Percentiles rank a stretch among this genome's conserved stretches.
Evolutionary conservation across 1,140 invertebrate genomes (phyloP).

Genomic region (Cydia pomonella): DNA sequence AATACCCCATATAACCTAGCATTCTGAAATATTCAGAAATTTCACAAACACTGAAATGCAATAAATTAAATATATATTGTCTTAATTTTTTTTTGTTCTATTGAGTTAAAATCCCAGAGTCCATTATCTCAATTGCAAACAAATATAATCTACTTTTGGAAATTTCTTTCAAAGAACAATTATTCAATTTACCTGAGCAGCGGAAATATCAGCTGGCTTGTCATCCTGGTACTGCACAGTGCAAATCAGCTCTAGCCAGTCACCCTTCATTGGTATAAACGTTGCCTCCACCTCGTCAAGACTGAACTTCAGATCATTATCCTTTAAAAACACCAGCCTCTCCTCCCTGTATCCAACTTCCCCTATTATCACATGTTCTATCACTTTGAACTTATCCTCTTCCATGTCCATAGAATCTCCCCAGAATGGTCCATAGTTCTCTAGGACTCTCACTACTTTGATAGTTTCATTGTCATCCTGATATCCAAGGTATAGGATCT

Average conservation of each 20-base stretch:
- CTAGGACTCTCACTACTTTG: conserved; percentile 63
- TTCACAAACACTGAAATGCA: too few relatives aligned
- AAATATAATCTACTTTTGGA: too few relatives aligned
- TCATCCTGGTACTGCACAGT: conserved; percentile 80
- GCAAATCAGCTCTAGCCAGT: conserved; percentile 83
- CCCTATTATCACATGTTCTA: conserved; percentile 77
- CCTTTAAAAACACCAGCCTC: conserved; percentile 78
- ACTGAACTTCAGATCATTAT: conserved; percentile 77
- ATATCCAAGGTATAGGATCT: conserved; percentile 68
- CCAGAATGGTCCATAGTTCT: conserved; percentile 64
- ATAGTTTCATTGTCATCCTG: conserved; percentile 55
- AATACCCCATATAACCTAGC: too few relatives aligned
- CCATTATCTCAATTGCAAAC: too few relatives aligned
- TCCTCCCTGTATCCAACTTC: conserved; percentile 78
- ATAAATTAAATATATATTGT: too few relatives aligned
- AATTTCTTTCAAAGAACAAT: neutral
- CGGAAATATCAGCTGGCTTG: conserved; percentile 59
- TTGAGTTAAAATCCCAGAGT: too few relatives aligned
- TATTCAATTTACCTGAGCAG: conserved; percentile 51
- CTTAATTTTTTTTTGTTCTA: too few relatives aligned
- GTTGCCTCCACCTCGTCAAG: conserved; percentile 79
- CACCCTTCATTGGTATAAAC: conserved; percentile 82
- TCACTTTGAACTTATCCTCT: conserved; percentile 67
- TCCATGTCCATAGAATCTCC: conserved; percentile 57
- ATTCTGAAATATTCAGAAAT: too few relatives aligned